These are phyloP conservation scores for Nomia melanderi DNA, from an alignment of 1,140 invertebrate genomes.

Conservation along the genomic window DNA sequence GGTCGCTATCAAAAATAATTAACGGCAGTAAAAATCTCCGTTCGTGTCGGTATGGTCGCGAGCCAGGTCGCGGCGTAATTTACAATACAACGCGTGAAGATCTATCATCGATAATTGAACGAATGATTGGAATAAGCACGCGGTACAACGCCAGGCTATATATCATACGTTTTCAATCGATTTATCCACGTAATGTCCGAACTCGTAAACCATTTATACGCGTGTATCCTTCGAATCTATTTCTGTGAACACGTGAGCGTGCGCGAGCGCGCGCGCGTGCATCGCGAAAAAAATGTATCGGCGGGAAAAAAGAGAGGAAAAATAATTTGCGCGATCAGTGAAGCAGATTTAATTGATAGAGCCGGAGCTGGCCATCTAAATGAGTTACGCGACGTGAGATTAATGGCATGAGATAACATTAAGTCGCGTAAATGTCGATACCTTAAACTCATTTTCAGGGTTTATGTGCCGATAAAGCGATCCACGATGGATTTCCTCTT, in stretches of 20 bases:
- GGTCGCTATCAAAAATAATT: slow-evolving; percentile 37
- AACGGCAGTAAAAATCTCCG: slow-evolving; percentile 22
- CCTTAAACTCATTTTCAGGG: slow-evolving; percentile 13
- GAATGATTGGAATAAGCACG: slow-evolving; percentile 46
- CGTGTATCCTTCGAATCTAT: not conserved
- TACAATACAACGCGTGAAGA: slow-evolving; percentile 24
- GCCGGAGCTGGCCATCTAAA: not conserved
- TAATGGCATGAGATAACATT: slow-evolving; percentile 41
- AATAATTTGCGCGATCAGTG: not conserved
- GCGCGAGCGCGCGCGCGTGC: not conserved
- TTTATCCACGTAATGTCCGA: slow-evolving; percentile 28
- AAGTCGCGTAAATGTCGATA: slow-evolving; percentile 38
- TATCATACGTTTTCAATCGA: slow-evolving; percentile 44
- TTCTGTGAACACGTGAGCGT: not conserved
- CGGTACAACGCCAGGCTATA: slow-evolving; percentile 21
- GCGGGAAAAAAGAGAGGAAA: not conserved
- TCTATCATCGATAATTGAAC: slow-evolving; percentile 52
- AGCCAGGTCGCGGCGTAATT: slow-evolving; percentile 16
- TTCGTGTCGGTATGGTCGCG: slow-evolving; percentile 27
- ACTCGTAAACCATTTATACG: not conserved
- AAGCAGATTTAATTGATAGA: slow-evolving; percentile 41
- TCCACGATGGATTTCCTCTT: not conserved
- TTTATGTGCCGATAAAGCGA: slow-evolving; percentile 23
- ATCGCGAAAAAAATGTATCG: not conserved
- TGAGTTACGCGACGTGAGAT: slow-evolving; percentile 35